A percentile compares a stretch with the other conserved stretches of the same genome.
phyloP scores from a whole-genome alignment of 2,113 vertebrate species.

The Pelusios castaneus region DNA sequence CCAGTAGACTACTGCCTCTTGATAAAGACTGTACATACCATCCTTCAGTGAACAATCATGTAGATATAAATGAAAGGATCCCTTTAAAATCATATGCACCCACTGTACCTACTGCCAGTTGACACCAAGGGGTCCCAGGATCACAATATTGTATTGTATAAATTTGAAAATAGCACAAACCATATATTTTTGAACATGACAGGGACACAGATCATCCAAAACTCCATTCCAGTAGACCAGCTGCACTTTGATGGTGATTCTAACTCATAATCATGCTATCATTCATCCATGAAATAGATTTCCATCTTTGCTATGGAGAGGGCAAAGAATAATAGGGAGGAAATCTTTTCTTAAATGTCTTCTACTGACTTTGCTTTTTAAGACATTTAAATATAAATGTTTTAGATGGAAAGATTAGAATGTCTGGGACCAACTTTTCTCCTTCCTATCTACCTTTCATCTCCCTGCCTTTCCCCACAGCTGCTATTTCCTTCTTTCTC shows the following conservation, averaged over 20 bases:
- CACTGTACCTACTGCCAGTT: too few species aligned
- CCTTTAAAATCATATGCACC: too few species aligned
- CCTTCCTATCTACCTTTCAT: background rate
- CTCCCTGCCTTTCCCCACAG: accelerated
- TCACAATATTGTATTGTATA: background rate
- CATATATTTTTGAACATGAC: background rate
- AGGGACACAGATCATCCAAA: background rate
- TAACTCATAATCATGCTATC: background rate
- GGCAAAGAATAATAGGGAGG: background rate
- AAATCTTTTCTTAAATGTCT: too few species aligned
- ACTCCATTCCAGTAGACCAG: background rate
- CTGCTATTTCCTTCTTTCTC: background rate
- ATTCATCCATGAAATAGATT: background rate
- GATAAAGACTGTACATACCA: too few species aligned
- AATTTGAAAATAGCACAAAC: background rate
- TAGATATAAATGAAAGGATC: too few species aligned
- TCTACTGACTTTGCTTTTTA: too few species aligned
- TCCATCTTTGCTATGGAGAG: background rate
- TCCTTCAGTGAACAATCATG: too few species aligned
- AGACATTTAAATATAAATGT: too few species aligned
- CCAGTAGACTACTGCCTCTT: too few species aligned
- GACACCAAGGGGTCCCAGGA: too few species aligned
- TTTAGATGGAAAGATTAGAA: background rate
- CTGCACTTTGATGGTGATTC: background rate
- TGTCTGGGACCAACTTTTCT: background rate